Conservation (phyloP, 2,888 invertebrate species). For the Agonopterix arenella region DNA sequence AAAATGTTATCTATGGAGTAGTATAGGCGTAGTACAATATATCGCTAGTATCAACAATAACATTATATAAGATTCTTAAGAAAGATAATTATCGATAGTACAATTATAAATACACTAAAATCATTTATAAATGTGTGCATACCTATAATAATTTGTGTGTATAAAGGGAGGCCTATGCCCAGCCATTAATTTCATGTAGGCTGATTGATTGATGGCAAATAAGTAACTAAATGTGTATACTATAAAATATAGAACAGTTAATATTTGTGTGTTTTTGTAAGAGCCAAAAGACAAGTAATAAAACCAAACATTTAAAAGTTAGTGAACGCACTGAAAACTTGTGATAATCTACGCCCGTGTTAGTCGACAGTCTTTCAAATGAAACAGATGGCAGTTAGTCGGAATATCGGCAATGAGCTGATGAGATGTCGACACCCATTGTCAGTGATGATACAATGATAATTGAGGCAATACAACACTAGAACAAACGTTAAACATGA, state of each 20-base stretch:
- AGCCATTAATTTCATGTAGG: too few species aligned
- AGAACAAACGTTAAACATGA: slow-evolving; percentile 4
- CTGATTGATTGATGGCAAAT: too few species aligned
- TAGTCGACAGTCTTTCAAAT: slow-evolving; percentile 41
- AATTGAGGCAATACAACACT: slow-evolving; percentile 49
- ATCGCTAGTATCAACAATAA: too few species aligned
- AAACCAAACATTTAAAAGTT: slow-evolving; percentile 41
- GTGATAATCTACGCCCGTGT: slow-evolving; percentile 56
- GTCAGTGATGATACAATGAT: slow-evolving; percentile 31
- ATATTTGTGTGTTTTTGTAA: neutral
- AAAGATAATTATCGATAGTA: too few species aligned
- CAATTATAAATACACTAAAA: too few species aligned
- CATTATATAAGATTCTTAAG: too few species aligned
- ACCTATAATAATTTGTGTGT: too few species aligned
- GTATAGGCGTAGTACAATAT: too few species aligned
- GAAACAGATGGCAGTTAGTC: slow-evolving; percentile 41
- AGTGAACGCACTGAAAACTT: slow-evolving; percentile 45
- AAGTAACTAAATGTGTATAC: too few species aligned
- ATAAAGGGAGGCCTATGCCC: too few species aligned
- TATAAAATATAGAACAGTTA: neutral
- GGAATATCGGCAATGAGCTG: slow-evolving; percentile 27
- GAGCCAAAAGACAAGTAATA: slow-evolving; percentile 62
- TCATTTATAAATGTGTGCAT: too few species aligned
- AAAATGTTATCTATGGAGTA: too few species aligned
- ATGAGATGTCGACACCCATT: slow-evolving; percentile 31